phyloP scores from a whole-genome alignment of 2,113 vertebrate genomes.

The Pipra filicauda region DNA sequence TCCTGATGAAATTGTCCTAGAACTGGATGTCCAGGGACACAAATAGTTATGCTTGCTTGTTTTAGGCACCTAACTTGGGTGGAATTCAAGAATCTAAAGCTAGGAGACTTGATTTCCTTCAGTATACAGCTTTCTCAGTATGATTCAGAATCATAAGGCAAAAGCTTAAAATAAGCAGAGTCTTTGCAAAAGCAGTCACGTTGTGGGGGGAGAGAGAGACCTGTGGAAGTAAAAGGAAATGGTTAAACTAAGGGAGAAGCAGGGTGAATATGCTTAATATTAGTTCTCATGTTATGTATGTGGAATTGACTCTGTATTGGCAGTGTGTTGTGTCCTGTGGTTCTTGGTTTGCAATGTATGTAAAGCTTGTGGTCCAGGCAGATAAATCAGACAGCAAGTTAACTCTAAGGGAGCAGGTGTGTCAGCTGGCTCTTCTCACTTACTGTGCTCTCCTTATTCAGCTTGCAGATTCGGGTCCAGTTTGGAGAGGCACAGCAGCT shows the following conservation, averaged over 20 bases:
- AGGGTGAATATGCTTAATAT: background rate
- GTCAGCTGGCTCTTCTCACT: background rate
- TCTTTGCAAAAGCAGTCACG: background rate
- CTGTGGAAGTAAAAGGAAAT: background rate
- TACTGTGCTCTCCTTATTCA: background rate
- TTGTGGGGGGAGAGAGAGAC: background rate
- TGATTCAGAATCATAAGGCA: constrained; percentile 36
- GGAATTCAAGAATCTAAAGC: background rate
- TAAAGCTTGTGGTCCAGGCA: background rate
- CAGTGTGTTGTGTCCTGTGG: background rate
- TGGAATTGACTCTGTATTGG: background rate
- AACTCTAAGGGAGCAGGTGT: background rate
- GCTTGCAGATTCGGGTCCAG: background rate
- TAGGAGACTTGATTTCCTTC: background rate
- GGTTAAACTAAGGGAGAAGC: background rate
- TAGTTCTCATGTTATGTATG: background rate
- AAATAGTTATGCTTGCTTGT: background rate
- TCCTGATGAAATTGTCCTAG: background rate
- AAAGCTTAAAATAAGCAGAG: background rate
- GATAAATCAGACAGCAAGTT: background rate
- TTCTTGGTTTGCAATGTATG: background rate
- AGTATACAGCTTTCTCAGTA: background rate
- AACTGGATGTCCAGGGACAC: background rate
- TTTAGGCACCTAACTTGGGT: background rate
- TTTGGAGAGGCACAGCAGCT: background rate